Base-by-base conservation (phyloP, 2,797 vertebrate genomes). In the Aphelocoma californica region DNA sequence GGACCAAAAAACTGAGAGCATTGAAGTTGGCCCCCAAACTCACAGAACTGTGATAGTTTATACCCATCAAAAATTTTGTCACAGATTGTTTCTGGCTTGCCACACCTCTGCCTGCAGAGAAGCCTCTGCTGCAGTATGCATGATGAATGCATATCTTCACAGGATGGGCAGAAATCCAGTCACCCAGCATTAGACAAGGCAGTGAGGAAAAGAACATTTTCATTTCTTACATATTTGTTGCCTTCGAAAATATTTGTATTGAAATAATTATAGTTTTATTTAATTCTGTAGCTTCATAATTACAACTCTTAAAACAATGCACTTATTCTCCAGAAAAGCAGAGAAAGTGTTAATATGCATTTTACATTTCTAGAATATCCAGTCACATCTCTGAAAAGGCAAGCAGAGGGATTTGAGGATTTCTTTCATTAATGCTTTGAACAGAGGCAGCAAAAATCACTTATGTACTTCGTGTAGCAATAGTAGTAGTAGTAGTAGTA, bases 231-330 rank as follows among this genome's bases (percentile, higher is more conserved):
- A 44, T 67, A 48, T 26, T 86, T 67, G 18, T 58, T 72, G 74
- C 53, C 40, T 89, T 93, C 85, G 44, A 93, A 96, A 91, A 95
- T 88, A 94, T 90, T 96, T 96, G 53, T 81, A 64, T 67, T 56
- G 69, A 96, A 96, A 89, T 86, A 96, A 89, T 82, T 44, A 62
- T 34, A 81, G 58, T 81, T 95, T 96, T 87, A 45, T 93, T 95
- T 82, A 92, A 69, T 72, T 87, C 47, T 2, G 6, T 51, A 81
- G 78, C 70, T 61, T 64, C 72, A 42, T 79, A 86, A 85, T 95
- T 97, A 81, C 77, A 70, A 80, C n/a, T 94, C 86, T 56, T 72
- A 89, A 94, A 96, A 94, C 78, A 94, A 87, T 60, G 26, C 20
- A 45, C 11, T 92, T 92, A 38, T 88, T 82, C 88, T 89, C 70